Evolutionary conservation across 2,888 invertebrate genomes (phyloP), one percentile per base, ranked within the genome.

Genomic region (Amphipyra berbera): DNA sequence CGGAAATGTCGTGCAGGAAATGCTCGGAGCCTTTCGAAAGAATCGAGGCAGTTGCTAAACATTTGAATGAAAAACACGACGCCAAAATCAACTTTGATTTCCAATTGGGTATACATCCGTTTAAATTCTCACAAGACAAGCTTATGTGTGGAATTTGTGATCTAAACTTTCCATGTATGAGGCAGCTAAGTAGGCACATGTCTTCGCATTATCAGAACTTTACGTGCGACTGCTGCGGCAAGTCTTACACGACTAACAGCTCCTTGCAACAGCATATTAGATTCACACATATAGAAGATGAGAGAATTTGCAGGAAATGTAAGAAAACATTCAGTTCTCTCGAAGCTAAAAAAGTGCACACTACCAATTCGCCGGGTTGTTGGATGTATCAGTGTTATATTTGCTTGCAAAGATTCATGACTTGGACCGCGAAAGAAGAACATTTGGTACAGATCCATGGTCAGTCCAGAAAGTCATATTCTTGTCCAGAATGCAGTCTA

Each of bases 141-240:
- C 78, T 90, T 7, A 48, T 77, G 2, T 93, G 92, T 58, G 88
- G 88, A 0, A 82, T 92, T 12, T 94, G 94, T 69, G 78, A 81
- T 15, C 55, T 79, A 0, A 90, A 91, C 63, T 83, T 86, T 0
- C 77, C 88, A 0, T 88, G 89, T 15, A 62, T 94, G 15, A 80
- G 92, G 7, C 89, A 90, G 48, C 72, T 94, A 1, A 91, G 92
- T 58, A 83, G 91, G 3, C 94, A 94, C 67, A 90, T 91, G 0
- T 88, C 90, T 45, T 76, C 84, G 0, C 94, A 94, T 59, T 94
- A 90, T 63, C 73, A 85, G 0, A 90, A 89, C 41, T 91, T 83
- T 68, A 93, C 91, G 0, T 94, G 94, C 56, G 93, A 93, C 7
- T 82, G 86, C 2, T 94, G 94, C 46, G 94, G 93, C 0, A 93